Base-by-base conservation (phyloP, 2,888 invertebrate genomes). In the Serrognathus titanus region DNA sequence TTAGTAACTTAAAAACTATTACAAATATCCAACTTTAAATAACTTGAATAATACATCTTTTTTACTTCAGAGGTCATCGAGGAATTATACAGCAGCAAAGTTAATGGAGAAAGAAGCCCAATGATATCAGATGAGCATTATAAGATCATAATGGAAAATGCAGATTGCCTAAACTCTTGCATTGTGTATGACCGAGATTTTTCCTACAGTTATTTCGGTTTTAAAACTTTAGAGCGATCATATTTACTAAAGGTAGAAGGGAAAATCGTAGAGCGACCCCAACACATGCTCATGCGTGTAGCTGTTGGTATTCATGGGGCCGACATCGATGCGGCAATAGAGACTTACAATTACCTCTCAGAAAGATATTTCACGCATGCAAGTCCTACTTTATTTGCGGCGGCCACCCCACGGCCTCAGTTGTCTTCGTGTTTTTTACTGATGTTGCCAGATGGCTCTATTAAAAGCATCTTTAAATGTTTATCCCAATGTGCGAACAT, bases 211-310 rank as follows among this genome's bases (percentile, higher is more conserved):
- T 99, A 95, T 75, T 99, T 99, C 82, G 99, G 98, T n/a, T 98
- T 98, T 73, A 98, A 97, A 83, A 99, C 98, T 0, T 79, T 99
- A 53, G 98, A 99, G 72, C 83, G 94, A 46, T 97, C 97, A 1
- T 99, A 99, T 76, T 80, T 99, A 63, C 78, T 98, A 56, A 95
- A 92, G 79, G 92, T 97, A 51, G 84, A 94, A 74, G 90, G 89
- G 0, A 94, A 94, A 84, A 90, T 97, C 50, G 96, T 86, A 1
- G 99, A 99, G 77, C 84, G 99, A 31, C 99, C 99, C 0, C 98
- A 99, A 72, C 97, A 99, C 70, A 94, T 99, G 97, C 79, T 99
- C 56, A 99, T 99, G 99, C 81, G 99, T 68, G 97, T 97, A 1
- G 81, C 98, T 2, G 90, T 99, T 59, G 98, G 97, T 10, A 96